Conservation (phyloP, 2,888 invertebrate species). For the Gerris lacustris region DNA sequence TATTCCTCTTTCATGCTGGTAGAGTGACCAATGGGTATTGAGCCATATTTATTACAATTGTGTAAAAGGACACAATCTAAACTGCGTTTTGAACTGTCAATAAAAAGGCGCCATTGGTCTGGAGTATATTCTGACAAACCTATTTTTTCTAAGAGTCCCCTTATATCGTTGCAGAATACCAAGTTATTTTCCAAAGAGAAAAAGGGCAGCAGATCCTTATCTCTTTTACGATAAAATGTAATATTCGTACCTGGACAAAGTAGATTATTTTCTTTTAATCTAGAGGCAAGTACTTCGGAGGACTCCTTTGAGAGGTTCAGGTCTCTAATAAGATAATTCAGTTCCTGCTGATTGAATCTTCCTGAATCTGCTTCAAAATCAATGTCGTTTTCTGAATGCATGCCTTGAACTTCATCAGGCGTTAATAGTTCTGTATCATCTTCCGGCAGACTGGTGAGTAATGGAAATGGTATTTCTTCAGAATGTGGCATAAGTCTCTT, state of each 20-base stretch:
- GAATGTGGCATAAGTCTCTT: constrained; percentile 21
- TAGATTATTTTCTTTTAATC: not conserved
- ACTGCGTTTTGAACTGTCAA: constrained; percentile 11
- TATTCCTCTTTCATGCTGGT: constrained; percentile 7
- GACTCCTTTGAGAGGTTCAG: constrained; percentile 28
- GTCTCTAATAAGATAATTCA: constrained; percentile 29
- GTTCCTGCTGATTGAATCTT: constrained; percentile 26
- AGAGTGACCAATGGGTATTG: constrained; percentile 10
- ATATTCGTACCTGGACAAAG: not conserved
- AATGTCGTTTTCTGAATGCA: constrained; percentile 15
- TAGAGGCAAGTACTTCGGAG: constrained; percentile 24
- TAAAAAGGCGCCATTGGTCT: constrained; percentile 8
- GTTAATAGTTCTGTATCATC: constrained; percentile 12
- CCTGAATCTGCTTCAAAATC: constrained; percentile 15
- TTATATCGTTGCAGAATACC: constrained; percentile 13
- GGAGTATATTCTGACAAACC: constrained; percentile 19
- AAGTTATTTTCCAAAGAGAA: constrained; percentile 19
- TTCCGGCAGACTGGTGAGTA: not conserved
- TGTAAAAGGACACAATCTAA: constrained; percentile 12
- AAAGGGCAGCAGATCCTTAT: constrained; percentile 20
- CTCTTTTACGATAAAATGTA: constrained; percentile 18
- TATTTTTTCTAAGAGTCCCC: constrained; percentile 16
- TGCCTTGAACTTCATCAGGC: constrained; percentile 13
- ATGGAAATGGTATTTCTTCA: constrained; percentile 20
- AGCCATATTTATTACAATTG: constrained; percentile 10